phyloP scores from a whole-genome alignment of 2,797 vertebrate species.

The Sitta carolinensis region DNA sequence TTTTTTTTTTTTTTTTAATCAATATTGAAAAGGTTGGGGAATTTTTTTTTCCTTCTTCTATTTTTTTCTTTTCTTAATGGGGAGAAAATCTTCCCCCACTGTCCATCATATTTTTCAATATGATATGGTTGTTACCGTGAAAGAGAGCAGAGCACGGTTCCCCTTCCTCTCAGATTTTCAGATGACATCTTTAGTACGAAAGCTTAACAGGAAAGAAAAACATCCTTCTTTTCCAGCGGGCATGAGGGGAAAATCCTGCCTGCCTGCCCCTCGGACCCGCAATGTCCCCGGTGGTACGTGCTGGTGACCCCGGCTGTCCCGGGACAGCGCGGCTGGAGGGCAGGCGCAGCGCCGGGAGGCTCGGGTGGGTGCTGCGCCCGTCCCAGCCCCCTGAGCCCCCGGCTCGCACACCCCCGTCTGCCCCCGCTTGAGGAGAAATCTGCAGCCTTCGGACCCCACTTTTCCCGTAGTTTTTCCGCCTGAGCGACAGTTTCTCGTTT shows the following conservation, averaged over 20 bases:
- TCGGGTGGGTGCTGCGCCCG: neutral
- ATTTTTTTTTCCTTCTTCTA: neutral
- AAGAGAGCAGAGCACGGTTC: neutral
- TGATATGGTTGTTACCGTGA: slow-evolving; percentile 48
- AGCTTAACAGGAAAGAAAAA: slow-evolving; percentile 25
- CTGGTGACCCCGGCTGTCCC: neutral
- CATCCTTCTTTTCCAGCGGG: neutral
- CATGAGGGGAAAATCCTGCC: neutral
- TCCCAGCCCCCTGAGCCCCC: neutral
- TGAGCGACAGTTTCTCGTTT: neutral
- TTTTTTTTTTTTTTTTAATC: slow-evolving; percentile 52
- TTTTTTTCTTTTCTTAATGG: neutral
- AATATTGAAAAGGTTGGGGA: slow-evolving; percentile 52
- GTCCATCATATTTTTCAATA: slow-evolving; percentile 46
- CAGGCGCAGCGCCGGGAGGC: neutral
- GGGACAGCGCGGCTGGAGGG: neutral
- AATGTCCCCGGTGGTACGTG: neutral
- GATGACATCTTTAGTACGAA: slow-evolving; percentile 63
- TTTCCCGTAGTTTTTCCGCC: neutral
- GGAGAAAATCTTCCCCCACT: neutral
- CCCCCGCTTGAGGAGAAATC: neutral
- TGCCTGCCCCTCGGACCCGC: neutral
- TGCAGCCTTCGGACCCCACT: neutral
- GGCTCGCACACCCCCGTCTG: neutral
- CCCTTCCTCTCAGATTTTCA: slow-evolving; percentile 17